Conservation (phyloP, 2,797 vertebrate genomes). For the Leucoraja ocellata region DNA sequence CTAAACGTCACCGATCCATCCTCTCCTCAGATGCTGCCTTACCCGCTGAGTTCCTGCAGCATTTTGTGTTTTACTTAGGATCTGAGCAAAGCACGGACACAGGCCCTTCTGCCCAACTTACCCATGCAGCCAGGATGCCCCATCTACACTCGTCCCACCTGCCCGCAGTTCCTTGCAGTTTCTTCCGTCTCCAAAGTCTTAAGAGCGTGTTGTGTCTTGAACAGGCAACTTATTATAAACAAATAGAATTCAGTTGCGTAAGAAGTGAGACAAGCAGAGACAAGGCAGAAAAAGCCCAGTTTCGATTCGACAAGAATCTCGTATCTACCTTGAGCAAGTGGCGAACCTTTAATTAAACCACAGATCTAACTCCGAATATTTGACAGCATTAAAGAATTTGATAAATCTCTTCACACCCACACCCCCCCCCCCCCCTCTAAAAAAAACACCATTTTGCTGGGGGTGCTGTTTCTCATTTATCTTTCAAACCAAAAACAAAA, state of each 20-base stretch:
- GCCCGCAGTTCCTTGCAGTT: too few species aligned
- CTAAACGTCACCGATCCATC: too few species aligned
- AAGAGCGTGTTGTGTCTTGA: background rate
- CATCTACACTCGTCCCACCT: too few species aligned
- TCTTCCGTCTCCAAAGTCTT: too few species aligned
- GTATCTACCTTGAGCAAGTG: too few species aligned
- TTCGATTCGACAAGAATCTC: background rate
- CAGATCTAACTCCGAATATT: background rate
- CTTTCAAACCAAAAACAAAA: background rate
- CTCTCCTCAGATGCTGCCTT: too few species aligned
- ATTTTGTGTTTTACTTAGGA: too few species aligned
- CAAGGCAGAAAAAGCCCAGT: background rate
- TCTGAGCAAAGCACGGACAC: too few species aligned
- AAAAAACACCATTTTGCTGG: background rate
- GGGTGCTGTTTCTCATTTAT: rapidly evolving
- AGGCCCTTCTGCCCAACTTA: too few species aligned
- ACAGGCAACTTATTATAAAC: background rate
- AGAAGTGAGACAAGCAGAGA: background rate
- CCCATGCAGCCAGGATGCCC: too few species aligned
- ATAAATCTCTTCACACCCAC: background rate
- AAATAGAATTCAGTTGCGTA: background rate
- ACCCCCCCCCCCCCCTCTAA: too few species aligned
- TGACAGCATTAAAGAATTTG: background rate
- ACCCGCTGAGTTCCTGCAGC: too few species aligned
- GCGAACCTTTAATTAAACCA: background rate